phyloP scores from a whole-genome alignment of 2,888 invertebrate genomes.

The Colostygia pectinataria region DNA sequence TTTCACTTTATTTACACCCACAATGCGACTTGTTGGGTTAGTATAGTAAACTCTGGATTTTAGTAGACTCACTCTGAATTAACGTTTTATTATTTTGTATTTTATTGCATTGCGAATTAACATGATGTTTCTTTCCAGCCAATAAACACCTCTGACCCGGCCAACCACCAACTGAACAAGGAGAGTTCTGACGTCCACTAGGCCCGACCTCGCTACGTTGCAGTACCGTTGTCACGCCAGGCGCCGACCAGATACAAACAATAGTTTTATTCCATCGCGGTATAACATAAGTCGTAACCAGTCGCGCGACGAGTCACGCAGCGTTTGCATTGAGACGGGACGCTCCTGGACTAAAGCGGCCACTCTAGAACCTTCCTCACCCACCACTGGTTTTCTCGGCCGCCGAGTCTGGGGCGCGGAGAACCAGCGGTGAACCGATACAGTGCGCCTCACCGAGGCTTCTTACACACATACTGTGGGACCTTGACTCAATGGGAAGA shows the following conservation, averaged over 20 bases:
- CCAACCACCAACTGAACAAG: slow-evolving; percentile 90
- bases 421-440: not conserved
- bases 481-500: not conserved
- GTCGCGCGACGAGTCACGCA: slow-evolving; percentile 49
- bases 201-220: slow-evolving; percentile 57
- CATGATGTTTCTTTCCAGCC: slow-evolving; percentile 82
- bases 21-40: too few species aligned
- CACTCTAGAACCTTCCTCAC: not conserved
- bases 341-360: not conserved
- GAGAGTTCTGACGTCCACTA: slow-evolving; percentile 93
- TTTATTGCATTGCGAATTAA: slow-evolving; percentile 7
- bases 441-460: not conserved
- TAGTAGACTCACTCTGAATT: too few species aligned
- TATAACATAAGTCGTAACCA: slow-evolving; percentile 46
- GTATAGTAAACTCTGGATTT: too few species aligned
- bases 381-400: not conserved
- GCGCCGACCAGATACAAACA: slow-evolving; percentile 51
- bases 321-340: slow-evolving; percentile 55
- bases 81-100: not conserved
- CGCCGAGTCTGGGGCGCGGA: not conserved
- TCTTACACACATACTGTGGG: not conserved
- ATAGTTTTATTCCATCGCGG: slow-evolving; percentile 67
- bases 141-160: slow-evolving; percentile 91
- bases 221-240: slow-evolving; percentile 59
- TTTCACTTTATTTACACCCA: too few species aligned